Base-by-base conservation (phyloP, 2,888 invertebrate genomes). In the Caenorhabditis afra region DNA sequence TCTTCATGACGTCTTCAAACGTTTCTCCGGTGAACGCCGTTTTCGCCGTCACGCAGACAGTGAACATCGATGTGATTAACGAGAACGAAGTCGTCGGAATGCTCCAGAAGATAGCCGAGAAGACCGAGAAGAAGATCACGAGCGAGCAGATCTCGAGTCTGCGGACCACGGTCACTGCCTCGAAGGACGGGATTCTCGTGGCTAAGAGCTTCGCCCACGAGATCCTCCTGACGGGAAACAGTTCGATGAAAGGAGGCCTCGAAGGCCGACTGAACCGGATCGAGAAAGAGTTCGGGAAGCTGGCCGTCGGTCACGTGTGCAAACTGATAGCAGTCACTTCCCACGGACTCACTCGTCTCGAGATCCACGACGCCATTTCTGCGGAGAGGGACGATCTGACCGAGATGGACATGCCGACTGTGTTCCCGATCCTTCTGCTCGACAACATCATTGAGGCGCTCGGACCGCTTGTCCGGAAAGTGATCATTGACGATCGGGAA, bases 311-410 rank as follows among this genome's bases (percentile, higher is more conserved):
- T n/a, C 50, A 49, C 23, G 61, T 85, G 1, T 80, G 81, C 55
- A 68, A 79, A 35, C 82, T 58, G 62, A 75, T 87, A 10, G 58
- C 68, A 10, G 68, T 75, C 14, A 74, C 86, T 7, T 65, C 81
- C 0, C 79, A 85, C 52, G 87, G 87, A 4, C 67, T 87, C 10
- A 87, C 86, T 23, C 74, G 83, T 18, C 65, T 82, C 10, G 87
- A 87, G 59, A 45, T 87, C 1, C 79, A 79, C 45, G 87, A 87
- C 57, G 76, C 81, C 7, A 53, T 86, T 3, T 77, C 71, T 14
- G 53, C 76, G 7, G 76, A 83, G 18, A 71, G 58, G 45, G 66
- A 71, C 8, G 23, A 64, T 0, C 52, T 82, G 49, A 57, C 49
- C 7, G 59, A 77, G 20, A 57, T 81, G 47, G 68, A 66, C 29